Conservation (phyloP, 2,797 vertebrate species). For the Etheostoma perlongum region DNA sequence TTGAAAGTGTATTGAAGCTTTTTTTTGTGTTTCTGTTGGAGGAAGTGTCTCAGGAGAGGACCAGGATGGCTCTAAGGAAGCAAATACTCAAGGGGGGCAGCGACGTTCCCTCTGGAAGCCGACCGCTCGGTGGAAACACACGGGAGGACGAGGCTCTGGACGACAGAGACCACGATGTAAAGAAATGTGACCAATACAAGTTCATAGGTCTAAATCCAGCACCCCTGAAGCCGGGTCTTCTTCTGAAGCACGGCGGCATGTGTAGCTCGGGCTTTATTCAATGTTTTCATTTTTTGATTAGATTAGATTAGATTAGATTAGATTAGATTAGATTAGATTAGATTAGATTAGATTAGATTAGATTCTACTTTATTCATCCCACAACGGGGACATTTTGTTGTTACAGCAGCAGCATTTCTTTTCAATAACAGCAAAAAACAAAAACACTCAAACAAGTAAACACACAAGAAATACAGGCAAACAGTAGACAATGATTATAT, state of each 20-base stretch:
- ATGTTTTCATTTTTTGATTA: not conserved
- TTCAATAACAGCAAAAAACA: too few relatives aligned
- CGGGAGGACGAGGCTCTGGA: conserved; percentile 43
- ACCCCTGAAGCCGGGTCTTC: not conserved
- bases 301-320: too few relatives aligned
- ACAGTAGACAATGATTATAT: too few relatives aligned
- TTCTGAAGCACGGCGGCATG: not conserved
- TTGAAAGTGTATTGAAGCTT: not conserved
- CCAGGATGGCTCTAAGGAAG: conserved; percentile 78
- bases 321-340: too few relatives aligned
- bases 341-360: too few relatives aligned
- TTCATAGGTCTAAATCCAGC: too few relatives aligned
- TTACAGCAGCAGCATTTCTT: too few relatives aligned
- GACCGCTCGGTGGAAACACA: conserved; percentile 24
- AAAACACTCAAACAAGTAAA: too few relatives aligned
- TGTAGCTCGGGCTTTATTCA: not conserved
- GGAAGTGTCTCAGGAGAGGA: conserved; percentile 19
- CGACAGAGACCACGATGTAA: conserved; percentile 54
- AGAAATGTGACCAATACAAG: not conserved
- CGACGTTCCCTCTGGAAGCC: conserved; percentile 41
- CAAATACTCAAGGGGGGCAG: conserved; percentile 29
- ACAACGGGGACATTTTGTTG: too few relatives aligned
- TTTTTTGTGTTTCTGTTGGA: not conserved
- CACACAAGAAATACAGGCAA: too few relatives aligned
- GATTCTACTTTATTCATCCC: too few relatives aligned